These are phyloP conservation scores for Synanthedon myopaeformis DNA, from an alignment of 2,888 invertebrate species.

Conservation along the genomic window DNA sequence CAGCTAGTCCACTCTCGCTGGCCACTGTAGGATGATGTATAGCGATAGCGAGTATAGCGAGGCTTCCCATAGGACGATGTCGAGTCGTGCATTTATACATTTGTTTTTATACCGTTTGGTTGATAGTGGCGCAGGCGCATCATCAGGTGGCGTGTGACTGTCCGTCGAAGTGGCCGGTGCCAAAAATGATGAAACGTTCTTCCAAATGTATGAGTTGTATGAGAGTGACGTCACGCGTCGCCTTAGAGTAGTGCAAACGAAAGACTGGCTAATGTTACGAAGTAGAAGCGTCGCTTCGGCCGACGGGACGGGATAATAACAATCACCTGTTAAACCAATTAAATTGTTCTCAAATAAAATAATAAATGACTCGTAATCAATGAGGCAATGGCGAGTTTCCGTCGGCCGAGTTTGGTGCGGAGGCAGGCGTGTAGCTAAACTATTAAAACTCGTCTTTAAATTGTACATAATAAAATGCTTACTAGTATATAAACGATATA, in stretches of 20 bases:
- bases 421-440: too few species aligned
- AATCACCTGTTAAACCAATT: too few species aligned
- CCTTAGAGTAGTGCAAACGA: slow-evolving; percentile 59
- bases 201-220: not conserved
- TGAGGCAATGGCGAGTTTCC: too few species aligned
- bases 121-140: slow-evolving; percentile 35
- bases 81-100: slow-evolving; percentile 27
- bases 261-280: slow-evolving; percentile 65
- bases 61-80: slow-evolving; percentile 68
- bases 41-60: slow-evolving; percentile 48
- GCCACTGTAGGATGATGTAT: slow-evolving; percentile 13
- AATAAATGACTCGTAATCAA: too few species aligned
- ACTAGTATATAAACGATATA: too few species aligned
- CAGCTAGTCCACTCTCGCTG: not conserved
- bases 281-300: slow-evolving; percentile 14
- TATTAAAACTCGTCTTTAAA: too few species aligned
- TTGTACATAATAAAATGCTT: too few species aligned
- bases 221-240: slow-evolving; percentile 14
- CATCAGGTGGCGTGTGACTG: slow-evolving; percentile 2
- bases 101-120: slow-evolving; percentile 25
- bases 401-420: too few species aligned
- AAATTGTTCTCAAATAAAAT: too few species aligned
- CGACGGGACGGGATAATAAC: too few species aligned
- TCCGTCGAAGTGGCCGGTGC: slow-evolving; percentile 27
- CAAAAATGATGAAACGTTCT: slow-evolving; percentile 27